Evolutionary conservation across 2,888 invertebrate species (phyloP).

Genomic region (Liodrosophila aerea): DNA sequence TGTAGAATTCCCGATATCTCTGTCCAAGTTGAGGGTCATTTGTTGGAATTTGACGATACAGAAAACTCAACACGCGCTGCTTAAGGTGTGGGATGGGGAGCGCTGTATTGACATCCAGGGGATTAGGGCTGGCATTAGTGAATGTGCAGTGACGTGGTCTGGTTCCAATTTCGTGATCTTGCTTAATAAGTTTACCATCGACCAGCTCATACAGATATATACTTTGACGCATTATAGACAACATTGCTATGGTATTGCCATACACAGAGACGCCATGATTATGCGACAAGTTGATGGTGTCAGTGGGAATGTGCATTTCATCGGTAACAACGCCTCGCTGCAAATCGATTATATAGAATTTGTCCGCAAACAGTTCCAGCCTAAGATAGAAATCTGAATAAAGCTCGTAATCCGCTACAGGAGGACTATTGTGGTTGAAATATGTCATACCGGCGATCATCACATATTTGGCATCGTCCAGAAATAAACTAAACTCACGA

Average conservation of each 20-base stretch:
- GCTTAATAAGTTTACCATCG: slow-evolving; percentile 80
- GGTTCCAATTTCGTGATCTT: slow-evolving; percentile 58
- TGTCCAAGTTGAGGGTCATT: slow-evolving; percentile 3
- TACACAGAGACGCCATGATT: slow-evolving; percentile 97
- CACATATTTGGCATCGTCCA: slow-evolving; percentile 93
- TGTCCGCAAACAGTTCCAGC: slow-evolving; percentile 94
- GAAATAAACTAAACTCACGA: slow-evolving; percentile 96
- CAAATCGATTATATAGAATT: slow-evolving; percentile 93
- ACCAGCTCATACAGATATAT: slow-evolving; percentile 95
- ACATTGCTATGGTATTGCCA: slow-evolving; percentile 93
- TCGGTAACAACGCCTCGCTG: slow-evolving; percentile 91
- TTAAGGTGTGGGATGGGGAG: slow-evolving; percentile 71
- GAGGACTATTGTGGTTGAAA: slow-evolving; percentile 91
- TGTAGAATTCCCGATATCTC: slow-evolving; percentile 64
- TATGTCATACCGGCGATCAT: slow-evolving; percentile 92
- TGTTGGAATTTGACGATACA: slow-evolving; percentile 60
- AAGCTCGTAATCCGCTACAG: slow-evolving; percentile 91
- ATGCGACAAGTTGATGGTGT: slow-evolving; percentile 96
- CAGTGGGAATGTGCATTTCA: slow-evolving; percentile 91
- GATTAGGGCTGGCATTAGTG: no score
- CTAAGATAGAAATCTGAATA: slow-evolving; percentile 89
- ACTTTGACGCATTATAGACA: slow-evolving; percentile 97
- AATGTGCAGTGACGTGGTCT: slow-evolving; percentile 40
- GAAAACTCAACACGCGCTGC: slow-evolving; percentile 67
- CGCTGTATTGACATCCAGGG: slow-evolving; percentile 56